phyloP scores from a whole-genome alignment of 1,140 invertebrate species.

The Papilio helenus region DNA sequence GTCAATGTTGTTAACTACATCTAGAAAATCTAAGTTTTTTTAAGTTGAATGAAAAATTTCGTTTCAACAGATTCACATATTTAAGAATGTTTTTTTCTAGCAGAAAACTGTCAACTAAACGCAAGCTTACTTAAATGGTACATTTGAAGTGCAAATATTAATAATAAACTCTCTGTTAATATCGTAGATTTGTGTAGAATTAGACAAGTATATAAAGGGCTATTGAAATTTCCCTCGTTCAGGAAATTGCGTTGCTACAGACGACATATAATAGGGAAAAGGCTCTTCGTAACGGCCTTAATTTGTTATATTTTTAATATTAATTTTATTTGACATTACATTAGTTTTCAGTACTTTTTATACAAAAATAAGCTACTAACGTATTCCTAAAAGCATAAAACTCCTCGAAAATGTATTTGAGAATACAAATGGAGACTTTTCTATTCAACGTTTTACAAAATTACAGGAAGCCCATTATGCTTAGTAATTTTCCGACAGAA shows the following conservation, averaged over 20 bases:
- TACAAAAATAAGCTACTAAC: not conserved
- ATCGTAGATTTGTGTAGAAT: not conserved
- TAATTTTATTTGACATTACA: too few species aligned
- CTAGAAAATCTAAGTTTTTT: not conserved
- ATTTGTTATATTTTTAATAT: not conserved
- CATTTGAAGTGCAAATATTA: not conserved
- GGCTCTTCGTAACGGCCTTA: not conserved
- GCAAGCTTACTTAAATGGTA: not conserved
- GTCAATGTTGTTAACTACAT: not conserved
- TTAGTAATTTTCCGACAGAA: slow-evolving; percentile 14
- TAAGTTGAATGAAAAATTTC: too few species aligned
- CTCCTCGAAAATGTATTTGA: not conserved
- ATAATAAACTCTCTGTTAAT: not conserved
- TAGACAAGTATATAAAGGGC: slow-evolving; percentile 29
- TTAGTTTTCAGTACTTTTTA: too few species aligned
- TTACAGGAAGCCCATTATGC: slow-evolving; percentile 26
- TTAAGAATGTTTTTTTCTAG: too few species aligned
- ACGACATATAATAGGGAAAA: slow-evolving; percentile 19
- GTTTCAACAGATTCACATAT: too few species aligned
- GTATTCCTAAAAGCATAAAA: not conserved
- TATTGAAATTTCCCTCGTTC: slow-evolving; percentile 26
- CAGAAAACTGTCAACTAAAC: too few species aligned
- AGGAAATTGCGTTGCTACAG: slow-evolving; percentile 30
- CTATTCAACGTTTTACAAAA: slow-evolving; percentile 12
- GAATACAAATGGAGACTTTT: not conserved